Evolutionary conservation across 2,797 vertebrate genomes (phyloP), one percentile per base, ranked within the genome.

Genomic region (Knipowitschia caucasica): DNA sequence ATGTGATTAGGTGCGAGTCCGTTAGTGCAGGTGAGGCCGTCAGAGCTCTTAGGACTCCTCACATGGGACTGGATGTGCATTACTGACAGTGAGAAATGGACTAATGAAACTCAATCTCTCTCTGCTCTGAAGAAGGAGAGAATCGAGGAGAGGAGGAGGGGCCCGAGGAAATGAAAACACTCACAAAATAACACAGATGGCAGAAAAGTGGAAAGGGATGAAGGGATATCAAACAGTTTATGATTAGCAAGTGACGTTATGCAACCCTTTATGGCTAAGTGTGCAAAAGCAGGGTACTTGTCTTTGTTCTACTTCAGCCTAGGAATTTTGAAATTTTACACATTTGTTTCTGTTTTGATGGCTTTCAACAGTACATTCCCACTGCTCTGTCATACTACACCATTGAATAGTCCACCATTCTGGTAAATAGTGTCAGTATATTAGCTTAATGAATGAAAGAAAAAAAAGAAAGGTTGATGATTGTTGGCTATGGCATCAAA

Each of bases 11-110:
- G 42, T 4, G 24, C 25, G 72, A 80, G 85, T 77, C 75, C 64
- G 70, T 82, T 70, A 80, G 80, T 71, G 82, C 81, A 85, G 85
- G 82, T 89, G 86, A 86, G 86, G 72, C 67, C 82, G 86, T 90
- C 88, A 86, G 53, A 71, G 71, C 74, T 67, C 86, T 88, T 84
- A 87, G 82, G 84, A 80, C 85, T 88, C 82, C 75, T 77, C 84
- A 84, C 78, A 76, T 81, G 80, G 86, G 81, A 89, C 84, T 82
- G 86, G 81, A 89, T 87, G 83, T 82, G 77, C 87, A 86, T 91
- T 91, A 90, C 86, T 88, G 89, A 91, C 88, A 89, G 81, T 88
- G 88, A 90, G 79, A 86, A 88, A 91, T 86, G 84, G 79, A 68
- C 77, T 62, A 78, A 62, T 87, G 89, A 91, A 91, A 91, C 70